Evolutionary conservation across 2,888 invertebrate species (phyloP).

Genomic region (Drosophila percnosoma): DNA sequence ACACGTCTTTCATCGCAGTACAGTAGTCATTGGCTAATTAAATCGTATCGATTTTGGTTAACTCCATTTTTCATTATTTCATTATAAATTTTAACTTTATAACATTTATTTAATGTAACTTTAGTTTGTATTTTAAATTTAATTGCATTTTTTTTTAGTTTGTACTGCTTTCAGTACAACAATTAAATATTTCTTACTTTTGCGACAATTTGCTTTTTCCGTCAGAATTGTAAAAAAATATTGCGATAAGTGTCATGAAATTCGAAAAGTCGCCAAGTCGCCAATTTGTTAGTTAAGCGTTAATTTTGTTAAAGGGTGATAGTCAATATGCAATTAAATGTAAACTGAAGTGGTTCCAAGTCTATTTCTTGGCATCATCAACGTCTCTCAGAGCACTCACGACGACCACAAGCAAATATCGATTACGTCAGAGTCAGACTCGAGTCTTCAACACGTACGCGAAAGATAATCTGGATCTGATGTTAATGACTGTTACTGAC

Average conservation of each 20-base stretch:
- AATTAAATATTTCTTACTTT: background rate
- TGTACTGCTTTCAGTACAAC: background rate
- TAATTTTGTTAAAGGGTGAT: background rate
- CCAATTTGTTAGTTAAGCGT: background rate
- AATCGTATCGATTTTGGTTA: background rate
- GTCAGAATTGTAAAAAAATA: background rate
- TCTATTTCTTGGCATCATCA: background rate
- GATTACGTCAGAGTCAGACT: background rate
- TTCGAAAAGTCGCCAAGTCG: background rate
- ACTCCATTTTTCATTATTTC: too few relatives aligned
- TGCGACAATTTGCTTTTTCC: too few relatives aligned
- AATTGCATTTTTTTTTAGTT: too few relatives aligned
- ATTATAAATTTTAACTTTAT: too few relatives aligned
- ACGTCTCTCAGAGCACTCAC: background rate
- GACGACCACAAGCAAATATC: background rate
- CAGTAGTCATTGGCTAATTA: background rate
- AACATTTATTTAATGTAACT: too few relatives aligned
- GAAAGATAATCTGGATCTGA: constrained; percentile 8
- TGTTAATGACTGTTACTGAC: constrained; percentile 5
- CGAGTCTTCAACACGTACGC: constrained; percentile 8
- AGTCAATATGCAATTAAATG: background rate
- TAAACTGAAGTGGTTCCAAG: background rate
- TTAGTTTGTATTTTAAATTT: too few relatives aligned
- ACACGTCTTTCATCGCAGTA: background rate
- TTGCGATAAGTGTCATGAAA: background rate